These are phyloP conservation scores for Thymelicus sylvestris DNA, from an alignment of 2,888 invertebrate genomes.

Conservation along the genomic window DNA sequence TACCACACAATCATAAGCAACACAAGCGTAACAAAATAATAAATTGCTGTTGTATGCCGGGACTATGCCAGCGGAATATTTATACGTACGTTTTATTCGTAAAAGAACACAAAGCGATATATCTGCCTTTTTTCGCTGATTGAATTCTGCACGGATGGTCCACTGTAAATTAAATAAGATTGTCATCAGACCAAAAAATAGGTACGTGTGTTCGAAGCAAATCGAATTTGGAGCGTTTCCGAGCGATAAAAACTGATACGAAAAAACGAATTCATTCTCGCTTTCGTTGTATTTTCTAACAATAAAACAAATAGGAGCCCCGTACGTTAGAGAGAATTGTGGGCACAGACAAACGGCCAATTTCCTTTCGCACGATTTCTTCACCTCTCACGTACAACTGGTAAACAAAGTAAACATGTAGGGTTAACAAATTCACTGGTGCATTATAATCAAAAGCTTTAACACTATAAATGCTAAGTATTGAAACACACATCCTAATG, in stretches of 20 bases:
- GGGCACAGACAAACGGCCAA: constrained; percentile 46
- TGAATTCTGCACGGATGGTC: constrained; percentile 30
- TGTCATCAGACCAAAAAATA: constrained; percentile 32
- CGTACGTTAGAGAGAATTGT: constrained; percentile 46
- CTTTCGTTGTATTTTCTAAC: constrained; percentile 41
- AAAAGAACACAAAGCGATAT: constrained; percentile 6
- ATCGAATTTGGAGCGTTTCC: constrained; percentile 37
- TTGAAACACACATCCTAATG: too few relatives aligned
- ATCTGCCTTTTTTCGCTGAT: constrained; percentile 29
- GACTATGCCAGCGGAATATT: background rate
- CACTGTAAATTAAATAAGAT: constrained; percentile 36
- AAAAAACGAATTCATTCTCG: constrained; percentile 36
- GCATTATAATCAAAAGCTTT: constrained; percentile 1
- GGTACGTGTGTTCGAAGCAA: constrained; percentile 27
- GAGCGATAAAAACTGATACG: constrained; percentile 24
- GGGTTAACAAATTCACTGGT: background rate
- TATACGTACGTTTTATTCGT: background rate
- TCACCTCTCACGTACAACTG: constrained; percentile 41
- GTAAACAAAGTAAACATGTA: constrained; percentile 28
- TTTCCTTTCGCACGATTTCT: constrained; percentile 48
- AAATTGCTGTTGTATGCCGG: background rate
- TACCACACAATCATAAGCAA: background rate
- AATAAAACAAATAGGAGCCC: constrained; percentile 44
- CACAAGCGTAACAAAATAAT: background rate
- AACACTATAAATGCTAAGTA: background rate